Evolutionary conservation across 2,113 vertebrate species (phyloP).

Genomic region (Danionella cerebrum): DNA sequence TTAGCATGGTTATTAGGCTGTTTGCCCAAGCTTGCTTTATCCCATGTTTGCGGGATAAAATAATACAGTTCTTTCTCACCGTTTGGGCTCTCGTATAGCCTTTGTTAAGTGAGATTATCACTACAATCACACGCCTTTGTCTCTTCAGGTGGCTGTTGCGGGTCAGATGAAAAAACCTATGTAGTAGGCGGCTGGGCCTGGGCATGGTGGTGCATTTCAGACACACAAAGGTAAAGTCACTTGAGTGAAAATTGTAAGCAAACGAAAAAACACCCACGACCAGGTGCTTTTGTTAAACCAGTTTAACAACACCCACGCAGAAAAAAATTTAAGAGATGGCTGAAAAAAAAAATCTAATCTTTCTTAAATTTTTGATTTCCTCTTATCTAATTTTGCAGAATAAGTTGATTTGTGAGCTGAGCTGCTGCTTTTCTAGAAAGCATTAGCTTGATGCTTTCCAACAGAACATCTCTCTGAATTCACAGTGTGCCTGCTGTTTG

Average conservation of each 20-base stretch:
- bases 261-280: background rate
- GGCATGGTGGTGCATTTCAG: slow-evolving; percentile 91
- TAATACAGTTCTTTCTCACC: background rate
- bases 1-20: no score
- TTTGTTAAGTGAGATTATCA: background rate
- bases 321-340: background rate
- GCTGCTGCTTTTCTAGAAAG: background rate
- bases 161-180: slow-evolving; percentile 78
- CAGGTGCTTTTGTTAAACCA: background rate
- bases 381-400: background rate
- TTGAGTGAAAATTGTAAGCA: background rate
- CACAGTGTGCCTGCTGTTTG: background rate
- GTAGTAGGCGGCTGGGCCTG: slow-evolving; percentile 90
- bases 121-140: background rate
- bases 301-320: background rate
- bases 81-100: background rate
- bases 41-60: no score
- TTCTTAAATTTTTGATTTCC: background rate
- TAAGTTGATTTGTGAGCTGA: background rate
- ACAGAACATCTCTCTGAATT: background rate
- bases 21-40: no score
- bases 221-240: slow-evolving; percentile 76
- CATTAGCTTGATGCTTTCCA: background rate
- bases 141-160: slow-evolving; percentile 80
- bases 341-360: background rate